Conservation (phyloP, 2,888 invertebrate genomes). For the Sturmia bella region DNA sequence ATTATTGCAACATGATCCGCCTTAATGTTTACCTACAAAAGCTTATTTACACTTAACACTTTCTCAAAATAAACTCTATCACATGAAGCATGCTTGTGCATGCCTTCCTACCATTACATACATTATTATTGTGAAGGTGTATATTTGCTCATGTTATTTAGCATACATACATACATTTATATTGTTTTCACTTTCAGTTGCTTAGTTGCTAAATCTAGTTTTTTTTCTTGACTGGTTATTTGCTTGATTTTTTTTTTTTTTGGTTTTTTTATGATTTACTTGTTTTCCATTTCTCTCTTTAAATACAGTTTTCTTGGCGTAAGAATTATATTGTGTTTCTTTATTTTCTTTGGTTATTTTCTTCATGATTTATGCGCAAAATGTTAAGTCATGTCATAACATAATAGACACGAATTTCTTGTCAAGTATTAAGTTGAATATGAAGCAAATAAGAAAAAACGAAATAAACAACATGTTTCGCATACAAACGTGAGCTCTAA, state of each 20-base stretch:
- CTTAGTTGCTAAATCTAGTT: not conserved
- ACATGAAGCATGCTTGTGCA: not conserved
- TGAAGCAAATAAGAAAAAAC: not conserved
- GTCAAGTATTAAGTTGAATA: conserved; percentile 48
- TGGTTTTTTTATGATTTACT: not conserved
- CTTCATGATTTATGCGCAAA: conserved; percentile 68
- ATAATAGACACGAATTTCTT: conserved; percentile 64
- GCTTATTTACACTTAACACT: not conserved
- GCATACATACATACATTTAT: not conserved
- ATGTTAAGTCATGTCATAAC: conserved; percentile 70
- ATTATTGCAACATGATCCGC: no score
- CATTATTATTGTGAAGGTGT: conserved; percentile 2
- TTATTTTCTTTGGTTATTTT: conserved; percentile 18
- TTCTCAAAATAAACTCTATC: not conserved
- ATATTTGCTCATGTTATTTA: not conserved
- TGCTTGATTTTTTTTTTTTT: not conserved
- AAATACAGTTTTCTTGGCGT: conserved; percentile 36
- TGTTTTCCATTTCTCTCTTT: not conserved
- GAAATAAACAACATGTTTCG: conserved; percentile 49
- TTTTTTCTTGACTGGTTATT: not conserved
- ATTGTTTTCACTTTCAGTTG: conserved; percentile 9
- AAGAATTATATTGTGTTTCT: not conserved
- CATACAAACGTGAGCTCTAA: conserved; percentile 21
- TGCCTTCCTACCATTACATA: not conserved
- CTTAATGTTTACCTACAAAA: not conserved